phyloP scores from a whole-genome alignment of 2,113 vertebrate species.

The Martes martes region DNA sequence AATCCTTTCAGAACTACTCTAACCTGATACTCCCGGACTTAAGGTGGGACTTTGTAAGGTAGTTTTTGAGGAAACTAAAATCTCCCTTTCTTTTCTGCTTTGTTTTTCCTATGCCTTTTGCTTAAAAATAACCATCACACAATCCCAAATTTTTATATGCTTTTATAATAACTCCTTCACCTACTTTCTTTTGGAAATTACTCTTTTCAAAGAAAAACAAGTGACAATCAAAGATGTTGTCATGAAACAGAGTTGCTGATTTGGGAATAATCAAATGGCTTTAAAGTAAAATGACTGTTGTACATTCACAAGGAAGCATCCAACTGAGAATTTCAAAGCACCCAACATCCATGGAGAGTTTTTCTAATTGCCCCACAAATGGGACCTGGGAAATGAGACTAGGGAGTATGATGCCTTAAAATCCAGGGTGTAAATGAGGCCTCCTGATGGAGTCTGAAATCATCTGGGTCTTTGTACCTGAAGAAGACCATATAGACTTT shows the following conservation, averaged over 20 bases:
- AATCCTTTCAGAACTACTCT: conserved; percentile 82
- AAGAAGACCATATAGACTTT: neutral
- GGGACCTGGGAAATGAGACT: neutral
- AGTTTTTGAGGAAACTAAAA: conserved; percentile 72
- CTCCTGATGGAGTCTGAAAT: neutral
- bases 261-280: neutral
- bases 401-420: neutral
- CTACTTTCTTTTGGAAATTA: neutral
- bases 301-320: neutral
- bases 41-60: conserved; percentile 75
- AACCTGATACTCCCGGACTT: conserved; percentile 78
- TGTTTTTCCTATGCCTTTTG: conserved; percentile 68
- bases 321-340: neutral
- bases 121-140: neutral
- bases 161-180: neutral
- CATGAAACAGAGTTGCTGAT: neutral
- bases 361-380: neutral
- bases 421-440: neutral
- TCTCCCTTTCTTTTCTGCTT: conserved; percentile 74
- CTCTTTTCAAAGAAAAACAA: conserved; percentile 11
- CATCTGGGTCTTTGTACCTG: neutral
- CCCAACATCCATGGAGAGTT: neutral
- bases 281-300: neutral
- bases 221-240: neutral
- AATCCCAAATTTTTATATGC: neutral